Evolutionary conservation across 2,888 invertebrate genomes (phyloP), one percentile per base, ranked within the genome.

Genomic region (Eueremaeus valkanovi): DNA sequence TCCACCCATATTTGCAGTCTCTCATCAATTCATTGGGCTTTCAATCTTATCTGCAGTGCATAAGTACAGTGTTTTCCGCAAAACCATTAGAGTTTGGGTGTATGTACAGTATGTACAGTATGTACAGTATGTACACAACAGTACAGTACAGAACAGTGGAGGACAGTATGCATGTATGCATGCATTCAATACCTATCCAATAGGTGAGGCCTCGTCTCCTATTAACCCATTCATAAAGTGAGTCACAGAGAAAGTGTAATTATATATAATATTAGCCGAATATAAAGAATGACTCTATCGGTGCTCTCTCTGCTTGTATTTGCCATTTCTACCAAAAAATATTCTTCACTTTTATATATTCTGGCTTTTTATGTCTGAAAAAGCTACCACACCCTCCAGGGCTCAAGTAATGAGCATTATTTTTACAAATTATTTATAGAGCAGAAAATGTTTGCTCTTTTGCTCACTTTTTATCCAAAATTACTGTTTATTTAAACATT

Each of bases 141-240:
- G n/a, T n/a, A n/a, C n/a, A n/a, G n/a, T n/a, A n/a, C n/a, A 42
- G 8, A 42, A 11, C 13, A 42, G 9, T 42, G 13, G 42, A 42
- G 13, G 13, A 42, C 42, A 11, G 8, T 42, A 8, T 42, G 8
- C 13, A 42, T 11, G 13, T 11, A 42, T 42, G 8, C 16, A n/a
- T 49, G 3, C 49, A 49, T 11, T 18, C 16, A 49, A 16, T n/a
- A 9, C 49, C 27, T 58, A 16, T 13, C 21, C 66, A 66, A 33
- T n/a, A 33, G 66, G 66, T 66, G 66, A 63, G 66, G 66, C 66
- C 31, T 66, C 36, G 36, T 66, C 66, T 36, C 66, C 66, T 66
- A 66, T 66, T 66, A 66, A 66, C 66, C 66, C 66, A 66, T 66
- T 66, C 66, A 66, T 61, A 61, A 36, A 66, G 58, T 66, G 66